Conservation (phyloP, 2,888 invertebrate genomes). For the Pachliopta kotzebuea region DNA sequence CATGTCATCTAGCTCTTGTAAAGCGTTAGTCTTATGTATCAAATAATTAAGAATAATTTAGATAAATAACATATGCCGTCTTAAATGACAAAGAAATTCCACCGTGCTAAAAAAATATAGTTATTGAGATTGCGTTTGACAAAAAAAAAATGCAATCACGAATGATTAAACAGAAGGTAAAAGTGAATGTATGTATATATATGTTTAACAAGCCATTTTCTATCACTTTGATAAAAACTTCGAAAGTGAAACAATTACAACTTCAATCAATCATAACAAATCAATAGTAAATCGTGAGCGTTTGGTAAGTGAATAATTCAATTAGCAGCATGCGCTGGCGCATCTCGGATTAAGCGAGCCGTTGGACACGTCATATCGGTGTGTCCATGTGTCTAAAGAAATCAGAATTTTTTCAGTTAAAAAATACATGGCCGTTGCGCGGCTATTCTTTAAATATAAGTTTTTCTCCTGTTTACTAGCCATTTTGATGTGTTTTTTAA, state of each 20-base stretch:
- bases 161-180: neutral
- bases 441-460: no score
- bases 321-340: slow-evolving; percentile 8
- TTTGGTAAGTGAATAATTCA: slow-evolving; percentile 13
- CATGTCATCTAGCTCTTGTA: no score
- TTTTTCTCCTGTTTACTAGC: no score
- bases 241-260: slow-evolving; percentile 10
- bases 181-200: neutral
- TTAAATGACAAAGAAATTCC: no score
- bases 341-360: slow-evolving; percentile 4
- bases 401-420: neutral
- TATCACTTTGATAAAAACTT: neutral
- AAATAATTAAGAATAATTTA: no score
- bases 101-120: no score
- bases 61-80: no score
- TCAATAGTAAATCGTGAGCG: slow-evolving; percentile 1
- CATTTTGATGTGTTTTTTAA: no score
- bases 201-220: neutral
- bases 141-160: neutral
- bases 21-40: no score
- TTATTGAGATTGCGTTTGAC: no score
- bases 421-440: neutral
- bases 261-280: slow-evolving; percentile 3
- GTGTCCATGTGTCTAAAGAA: neutral
- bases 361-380: slow-evolving; percentile 3